Evolutionary conservation across 2,888 invertebrate species (phyloP), one percentile per base, ranked within the genome.

Genomic region (Acronicta alni): DNA sequence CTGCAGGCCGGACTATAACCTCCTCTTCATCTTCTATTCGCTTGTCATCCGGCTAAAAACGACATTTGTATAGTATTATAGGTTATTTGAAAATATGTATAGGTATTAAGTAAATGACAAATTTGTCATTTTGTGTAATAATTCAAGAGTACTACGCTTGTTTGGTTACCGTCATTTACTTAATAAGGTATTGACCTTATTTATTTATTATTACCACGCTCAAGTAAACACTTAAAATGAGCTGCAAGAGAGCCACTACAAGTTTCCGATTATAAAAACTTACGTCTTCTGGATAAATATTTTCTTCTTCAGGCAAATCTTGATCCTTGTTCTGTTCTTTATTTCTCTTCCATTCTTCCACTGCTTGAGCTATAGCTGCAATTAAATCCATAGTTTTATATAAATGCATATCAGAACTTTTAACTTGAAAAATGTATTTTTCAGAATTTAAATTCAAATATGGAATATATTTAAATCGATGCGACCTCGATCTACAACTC

Each of bases 331-430:
- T 92, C 81, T 95, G 95, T 61, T 92, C 94, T 77, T 94, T 95
- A 75, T 93, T 95, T 74, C 89, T 95, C 76, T 96, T 96, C 98
- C 98, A 98, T 75, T 97, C 97, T 7, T 95, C 93, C 2, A 97
- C 95, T 0, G 96, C 96, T 64, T 75, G 83, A 14, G 88, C 89
- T 73, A 94, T 89, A 1, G 93, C 94, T 94, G 75, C 15, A 77
- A 80, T 16, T 16, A 14, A 1, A 7, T n/a, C n/a, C 35, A n/a
- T 35, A n/a, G 6, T n/a, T 35, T n/a, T 9, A 12, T 10, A 30
- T 10, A 30, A n/a, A n/a, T n/a, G n/a, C n/a, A n/a, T n/a, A n/a
- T n/a, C n/a, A n/a, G n/a, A n/a, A n/a, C n/a, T n/a, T n/a, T n/a
- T n/a, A n/a, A n/a, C n/a, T n/a, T n/a, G n/a, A n/a, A n/a, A n/a